Evolutionary conservation across 1,140 invertebrate species (phyloP), one percentile per base, ranked within the genome.

Genomic region (Dreissena polymorpha): DNA sequence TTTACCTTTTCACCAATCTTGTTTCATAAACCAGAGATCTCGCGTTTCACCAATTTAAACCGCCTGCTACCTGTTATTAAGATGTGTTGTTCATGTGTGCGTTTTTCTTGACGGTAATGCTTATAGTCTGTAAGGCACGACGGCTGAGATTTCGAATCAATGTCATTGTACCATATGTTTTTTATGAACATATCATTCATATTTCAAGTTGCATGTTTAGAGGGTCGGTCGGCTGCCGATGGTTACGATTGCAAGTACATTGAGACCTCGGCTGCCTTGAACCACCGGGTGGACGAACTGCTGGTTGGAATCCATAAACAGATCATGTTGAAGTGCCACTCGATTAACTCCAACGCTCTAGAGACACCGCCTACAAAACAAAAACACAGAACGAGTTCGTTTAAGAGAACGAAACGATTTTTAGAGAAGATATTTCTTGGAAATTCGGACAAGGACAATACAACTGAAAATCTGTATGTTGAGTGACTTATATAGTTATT

Each of bases 191-290:
- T n/a, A n/a, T n/a, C n/a, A n/a, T n/a, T n/a, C n/a, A n/a, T n/a
- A n/a, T n/a, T n/a, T n/a, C n/a, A n/a, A n/a, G n/a, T n/a, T n/a
- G n/a, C n/a, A n/a, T n/a, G n/a, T 87, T 27, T 87, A 92, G 91
- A 92, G 57, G 91, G 86, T 12, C 87, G 86, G 69, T 49, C 67
- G 3, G 87, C 96, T 69, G 96, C 96, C 12, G 95, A 94, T 83
- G 94, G 94, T n/a, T 95, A 95, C 85, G 94, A 95, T 49, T 96
- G 96, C 90, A 97, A 97, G 89, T 96, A 96, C 89, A 96, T 97
- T 86, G 96, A 97, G 90, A 96, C 96, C 0, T 97, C 96, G 0
- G n/a, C n/a, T n/a, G n/a, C n/a, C n/a, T n/a, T n/a, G n/a, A n/a
- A n/a, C n/a, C n/a, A n/a, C n/a, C n/a, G 96, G 87, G 95, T 97